These are phyloP conservation scores for Anoncus sp. DNA, from an alignment of 2,888 invertebrate species.

Conservation along the genomic window DNA sequence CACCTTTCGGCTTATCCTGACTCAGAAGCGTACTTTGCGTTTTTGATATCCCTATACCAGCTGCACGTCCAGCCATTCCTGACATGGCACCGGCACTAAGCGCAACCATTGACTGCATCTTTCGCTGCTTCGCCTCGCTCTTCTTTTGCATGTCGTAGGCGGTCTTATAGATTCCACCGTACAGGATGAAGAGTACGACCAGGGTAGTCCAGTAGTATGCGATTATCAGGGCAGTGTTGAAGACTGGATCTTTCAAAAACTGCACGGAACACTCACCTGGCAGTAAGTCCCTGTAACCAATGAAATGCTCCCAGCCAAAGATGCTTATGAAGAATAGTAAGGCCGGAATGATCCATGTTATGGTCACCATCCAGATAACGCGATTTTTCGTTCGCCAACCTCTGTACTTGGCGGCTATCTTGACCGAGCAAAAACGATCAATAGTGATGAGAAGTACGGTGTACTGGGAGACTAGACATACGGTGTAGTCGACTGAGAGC, in stretches of 20 bases:
- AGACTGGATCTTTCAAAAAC: conserved; percentile 98
- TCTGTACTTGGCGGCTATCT: conserved; percentile 98
- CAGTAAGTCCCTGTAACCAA: conserved; percentile 94
- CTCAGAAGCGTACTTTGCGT: conserved; percentile 87
- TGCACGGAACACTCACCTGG: conserved; percentile 98
- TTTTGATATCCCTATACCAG: conserved; percentile 93
- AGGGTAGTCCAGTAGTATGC: conserved; percentile 99
- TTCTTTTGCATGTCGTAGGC: conserved; percentile 99
- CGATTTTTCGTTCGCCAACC: conserved; percentile 98
- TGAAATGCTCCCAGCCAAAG: conserved; percentile 99
- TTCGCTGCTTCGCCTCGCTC: conserved; percentile 97
- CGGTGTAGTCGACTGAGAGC: conserved; percentile 99
- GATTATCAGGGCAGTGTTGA: conserved; percentile 98
- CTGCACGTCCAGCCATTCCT: conserved; percentile 94
- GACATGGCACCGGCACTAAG: conserved; percentile 95
- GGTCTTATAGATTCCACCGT: conserved; percentile 98
- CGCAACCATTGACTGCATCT: conserved; percentile 98
- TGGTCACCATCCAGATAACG: conserved; percentile 97
- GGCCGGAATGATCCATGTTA: conserved; percentile 98
- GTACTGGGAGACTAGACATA: conserved; percentile 99
- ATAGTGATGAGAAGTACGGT: conserved; percentile 99
- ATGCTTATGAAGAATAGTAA: conserved; percentile 98
- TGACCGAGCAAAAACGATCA: conserved; percentile 99
- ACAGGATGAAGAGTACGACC: conserved; percentile 96
- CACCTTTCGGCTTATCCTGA: conserved; percentile 89